A percentile compares a stretch with the other conserved stretches of the same genome.
These are phyloP conservation scores for Molossus molossus DNA, from an alignment of 2,797 vertebrate genomes.

Conservation along the genomic window DNA sequence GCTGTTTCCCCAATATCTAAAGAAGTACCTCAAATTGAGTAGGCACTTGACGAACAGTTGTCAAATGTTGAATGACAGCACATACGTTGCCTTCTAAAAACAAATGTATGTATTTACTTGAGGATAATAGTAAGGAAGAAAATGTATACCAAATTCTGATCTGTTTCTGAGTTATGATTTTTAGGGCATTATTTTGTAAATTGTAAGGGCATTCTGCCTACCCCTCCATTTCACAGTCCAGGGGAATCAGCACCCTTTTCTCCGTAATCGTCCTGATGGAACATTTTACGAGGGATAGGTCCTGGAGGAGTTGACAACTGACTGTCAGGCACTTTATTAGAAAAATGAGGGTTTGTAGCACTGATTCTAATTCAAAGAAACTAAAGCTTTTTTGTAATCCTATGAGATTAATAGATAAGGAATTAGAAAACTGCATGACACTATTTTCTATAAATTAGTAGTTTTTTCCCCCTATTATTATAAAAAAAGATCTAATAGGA, in stretches of 20 bases:
- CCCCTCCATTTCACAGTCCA: background rate
- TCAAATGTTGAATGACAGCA: conserved; percentile 46
- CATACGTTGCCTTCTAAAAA: background rate
- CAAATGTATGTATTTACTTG: background rate
- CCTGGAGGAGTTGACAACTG: background rate
- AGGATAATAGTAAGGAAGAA: background rate
- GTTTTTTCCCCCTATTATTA: conserved; percentile 55
- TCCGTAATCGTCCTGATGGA: conserved; percentile 53
- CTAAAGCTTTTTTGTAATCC: conserved; percentile 45
- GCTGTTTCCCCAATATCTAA: background rate
- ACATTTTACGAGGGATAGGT: conserved; percentile 10
- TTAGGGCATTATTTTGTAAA: conserved; percentile 47
- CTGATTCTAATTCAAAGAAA: conserved; percentile 59
- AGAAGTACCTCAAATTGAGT: background rate
- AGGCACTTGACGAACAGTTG: background rate
- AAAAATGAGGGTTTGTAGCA: conserved; percentile 46
- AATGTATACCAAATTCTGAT: background rate
- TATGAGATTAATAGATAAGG: conserved; percentile 49
- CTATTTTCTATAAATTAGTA: conserved; percentile 67
- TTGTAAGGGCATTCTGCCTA: background rate
- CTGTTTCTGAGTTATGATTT: conserved; percentile 53
- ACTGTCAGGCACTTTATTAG: conserved; percentile 15
- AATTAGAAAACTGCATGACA: conserved; percentile 46
- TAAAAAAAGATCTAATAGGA: conserved; percentile 40
- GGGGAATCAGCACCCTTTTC: conserved; percentile 27